A percentile compares a stretch with the other conserved stretches of the same genome.
Conservation (phyloP, 2,797 vertebrate species). For the Erethizon dorsatum region DNA sequence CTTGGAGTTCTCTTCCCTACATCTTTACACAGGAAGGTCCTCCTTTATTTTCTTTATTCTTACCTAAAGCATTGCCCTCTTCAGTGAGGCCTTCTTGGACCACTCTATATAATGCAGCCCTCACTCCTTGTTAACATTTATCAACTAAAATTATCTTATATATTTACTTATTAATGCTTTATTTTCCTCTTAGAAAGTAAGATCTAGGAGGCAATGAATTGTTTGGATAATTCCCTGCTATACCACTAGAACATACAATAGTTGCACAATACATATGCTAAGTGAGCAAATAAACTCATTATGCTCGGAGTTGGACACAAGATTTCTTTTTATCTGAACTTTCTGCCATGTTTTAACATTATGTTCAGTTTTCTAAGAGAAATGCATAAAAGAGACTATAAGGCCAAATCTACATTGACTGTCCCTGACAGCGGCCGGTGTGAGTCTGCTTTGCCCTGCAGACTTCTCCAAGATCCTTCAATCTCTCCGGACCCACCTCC, state of each 20-base stretch:
- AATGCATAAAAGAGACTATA: not conserved
- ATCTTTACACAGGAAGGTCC: not conserved
- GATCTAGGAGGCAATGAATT: not conserved
- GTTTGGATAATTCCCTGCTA: not conserved
- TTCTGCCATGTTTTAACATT: not conserved
- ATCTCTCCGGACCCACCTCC: not conserved
- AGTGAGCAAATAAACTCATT: not conserved
- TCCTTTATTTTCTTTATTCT: not conserved
- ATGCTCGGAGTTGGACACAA: not conserved
- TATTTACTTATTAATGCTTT: not conserved
- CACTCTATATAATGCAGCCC: not conserved
- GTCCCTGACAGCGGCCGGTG: not conserved
- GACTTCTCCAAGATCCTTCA: not conserved
- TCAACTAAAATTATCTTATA: slow-evolving; percentile 14
- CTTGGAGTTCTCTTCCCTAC: not conserved
- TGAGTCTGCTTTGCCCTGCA: not conserved
- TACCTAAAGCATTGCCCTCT: not conserved
- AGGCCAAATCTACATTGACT: not conserved
- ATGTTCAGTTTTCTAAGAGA: not conserved
- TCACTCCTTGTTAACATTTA: not conserved
- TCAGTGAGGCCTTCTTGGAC: not conserved
- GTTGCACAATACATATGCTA: not conserved
- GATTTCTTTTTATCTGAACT: not conserved
- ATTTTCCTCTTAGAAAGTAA: not conserved
- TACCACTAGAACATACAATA: not conserved